phyloP scores from a whole-genome alignment of 1,140 invertebrate species.

The Pseudoatta argentina region DNA sequence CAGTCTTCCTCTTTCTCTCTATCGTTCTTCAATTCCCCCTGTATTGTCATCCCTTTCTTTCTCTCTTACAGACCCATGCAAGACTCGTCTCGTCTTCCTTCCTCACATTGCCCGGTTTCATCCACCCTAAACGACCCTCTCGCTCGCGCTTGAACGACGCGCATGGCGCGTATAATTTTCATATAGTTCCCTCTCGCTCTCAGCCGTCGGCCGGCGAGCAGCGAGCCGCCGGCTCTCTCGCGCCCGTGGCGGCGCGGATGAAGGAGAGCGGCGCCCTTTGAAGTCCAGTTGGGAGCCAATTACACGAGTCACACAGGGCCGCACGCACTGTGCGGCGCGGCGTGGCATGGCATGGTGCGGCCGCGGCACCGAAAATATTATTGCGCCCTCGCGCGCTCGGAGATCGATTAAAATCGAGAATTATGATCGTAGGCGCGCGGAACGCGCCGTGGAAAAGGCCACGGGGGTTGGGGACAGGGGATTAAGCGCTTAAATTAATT shows the following conservation, averaged over 20 bases:
- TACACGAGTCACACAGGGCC: constrained; percentile 87
- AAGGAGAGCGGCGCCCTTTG: constrained; percentile 86
- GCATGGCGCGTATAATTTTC: constrained; percentile 76
- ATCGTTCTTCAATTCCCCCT: constrained; percentile 50
- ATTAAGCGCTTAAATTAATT: constrained; percentile 81
- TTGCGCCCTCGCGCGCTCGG: constrained; percentile 76
- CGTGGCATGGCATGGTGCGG: too few species aligned
- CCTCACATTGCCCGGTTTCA: background rate
- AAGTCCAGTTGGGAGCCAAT: constrained; percentile 87
- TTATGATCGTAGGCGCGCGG: constrained; percentile 75
- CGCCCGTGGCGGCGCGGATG: constrained; percentile 85
- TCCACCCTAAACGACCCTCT: constrained; percentile 42
- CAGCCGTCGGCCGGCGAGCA: constrained; percentile 54
- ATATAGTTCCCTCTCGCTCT: constrained; percentile 61
- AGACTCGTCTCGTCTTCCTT: constrained; percentile 27
- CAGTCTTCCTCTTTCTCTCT: constrained; percentile 64
- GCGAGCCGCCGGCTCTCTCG: constrained; percentile 73
- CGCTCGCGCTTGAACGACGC: constrained; percentile 63
- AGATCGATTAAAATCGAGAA: constrained; percentile 84
- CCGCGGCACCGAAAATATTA: constrained; percentile 80
- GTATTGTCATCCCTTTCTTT: constrained; percentile 49
- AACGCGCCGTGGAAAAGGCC: constrained; percentile 71
- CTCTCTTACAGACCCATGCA: constrained; percentile 31
- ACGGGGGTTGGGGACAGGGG: constrained; percentile 39
- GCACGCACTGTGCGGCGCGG: constrained; percentile 78